Evolutionary conservation across 2,113 vertebrate species (phyloP).

Genomic region (Sinocyclocheilus rhinocerous): DNA sequence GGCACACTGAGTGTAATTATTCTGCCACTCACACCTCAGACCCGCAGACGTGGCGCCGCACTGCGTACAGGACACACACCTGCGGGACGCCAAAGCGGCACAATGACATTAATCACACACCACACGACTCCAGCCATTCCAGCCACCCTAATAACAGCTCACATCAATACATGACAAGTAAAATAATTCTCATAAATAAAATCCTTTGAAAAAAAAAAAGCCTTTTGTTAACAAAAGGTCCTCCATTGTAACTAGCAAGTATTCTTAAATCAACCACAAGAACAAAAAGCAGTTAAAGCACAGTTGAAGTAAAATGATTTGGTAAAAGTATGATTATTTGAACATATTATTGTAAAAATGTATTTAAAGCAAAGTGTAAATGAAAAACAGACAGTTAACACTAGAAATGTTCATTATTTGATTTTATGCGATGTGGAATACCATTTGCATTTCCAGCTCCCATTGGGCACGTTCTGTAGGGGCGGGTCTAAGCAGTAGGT

Average conservation of each 20-base stretch:
- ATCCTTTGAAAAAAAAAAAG: background rate
- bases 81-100: slow-evolving; percentile 61
- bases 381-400: background rate
- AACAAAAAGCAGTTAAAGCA: background rate
- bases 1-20: slow-evolving; percentile 96
- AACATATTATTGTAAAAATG: background rate
- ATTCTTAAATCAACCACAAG: background rate
- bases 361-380: background rate
- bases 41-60: slow-evolving; percentile 93
- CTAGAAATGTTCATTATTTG: background rate
- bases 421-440: slow-evolving; percentile 53
- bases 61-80: slow-evolving; percentile 96
- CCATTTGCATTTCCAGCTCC: slow-evolving; percentile 99
- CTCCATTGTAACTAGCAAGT: background rate
- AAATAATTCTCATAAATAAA: slow-evolving; percentile 2
- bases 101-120: background rate
- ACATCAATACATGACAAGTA: slow-evolving; percentile 13
- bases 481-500: slow-evolving; percentile 97
- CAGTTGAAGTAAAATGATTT: background rate
- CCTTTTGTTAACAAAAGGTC: background rate
- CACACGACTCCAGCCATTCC: background rate
- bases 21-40: slow-evolving; percentile 95
- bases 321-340: background rate
- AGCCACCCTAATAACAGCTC: background rate
- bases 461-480: slow-evolving; percentile 95